Evolutionary conservation across 2,797 vertebrate species (phyloP), one percentile per base, ranked within the genome.

Genomic region (Acanthurus tractus): DNA sequence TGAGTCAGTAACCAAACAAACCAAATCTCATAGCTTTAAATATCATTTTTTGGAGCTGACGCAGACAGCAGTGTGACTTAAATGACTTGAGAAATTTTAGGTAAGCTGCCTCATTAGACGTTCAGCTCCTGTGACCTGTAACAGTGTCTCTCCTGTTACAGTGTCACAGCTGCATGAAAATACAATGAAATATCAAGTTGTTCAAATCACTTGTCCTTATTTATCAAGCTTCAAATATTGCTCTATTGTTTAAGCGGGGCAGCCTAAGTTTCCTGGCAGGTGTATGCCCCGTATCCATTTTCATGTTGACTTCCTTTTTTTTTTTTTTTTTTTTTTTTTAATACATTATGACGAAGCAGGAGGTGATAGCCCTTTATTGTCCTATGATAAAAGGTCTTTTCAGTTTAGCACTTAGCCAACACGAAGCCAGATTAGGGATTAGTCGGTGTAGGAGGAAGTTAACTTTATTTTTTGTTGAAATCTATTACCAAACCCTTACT

Each of bases 241-340:
- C 71, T 81, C 55, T 49, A 78, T 94, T 93, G 83, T 93, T 82
- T 81, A 87, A 65, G 38, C 8, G 0, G 74, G 63, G 69, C 71
- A 74, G 75, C 88, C 94, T 29, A 59, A 56, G 86, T 95, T 93
- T 89, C 93, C 67, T 77, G 81, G 42, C 78, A 73, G 62, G 55
- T 84, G 92, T 59, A 74, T n/a, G 40, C 64, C 78, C 42, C 29
- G 23, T 93, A 93, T 94, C 91, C 59, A 18, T 79, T 95, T 95
- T 94, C 92, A 80, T 83, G 57, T 82, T 88, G 78, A 91, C 87
- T 90, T 93, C 79, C 81, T 88, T 29, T 29, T 29, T 29, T 29
- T 25, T 25, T 25, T 25, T 25, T 29, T 25, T 25, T 25, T 25
- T 25, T 89, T 84, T 50, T 89, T 83, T 87, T 70, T 74, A 72